Evolutionary conservation across 2,888 invertebrate species (phyloP).

Genomic region (Gerosis bhagava): DNA sequence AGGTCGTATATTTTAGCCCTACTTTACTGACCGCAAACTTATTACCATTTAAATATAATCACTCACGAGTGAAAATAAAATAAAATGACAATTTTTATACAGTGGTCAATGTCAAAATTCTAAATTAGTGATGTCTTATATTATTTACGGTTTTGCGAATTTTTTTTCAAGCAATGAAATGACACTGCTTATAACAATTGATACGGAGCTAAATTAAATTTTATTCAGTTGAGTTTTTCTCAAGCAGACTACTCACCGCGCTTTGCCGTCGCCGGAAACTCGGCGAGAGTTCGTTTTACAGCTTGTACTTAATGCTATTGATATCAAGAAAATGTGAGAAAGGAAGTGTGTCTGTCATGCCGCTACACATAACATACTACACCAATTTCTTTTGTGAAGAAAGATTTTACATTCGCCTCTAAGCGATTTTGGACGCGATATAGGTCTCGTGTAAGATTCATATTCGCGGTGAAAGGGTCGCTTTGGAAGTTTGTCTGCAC

Average conservation of each 20-base stretch:
- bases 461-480: constrained; percentile 66
- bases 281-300: constrained; percentile 64
- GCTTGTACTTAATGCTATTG: constrained; percentile 67
- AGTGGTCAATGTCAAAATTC: constrained; percentile 43
- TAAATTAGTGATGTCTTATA: constrained; percentile 51
- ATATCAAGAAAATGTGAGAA: constrained; percentile 79
- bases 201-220: constrained; percentile 12
- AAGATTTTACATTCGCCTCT: constrained; percentile 52
- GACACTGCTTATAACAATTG: too few relatives aligned
- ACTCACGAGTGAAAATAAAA: constrained; percentile 7
- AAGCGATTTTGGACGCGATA: constrained; percentile 64
- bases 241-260: constrained; percentile 41
- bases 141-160: constrained; percentile 4
- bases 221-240: constrained; percentile 49
- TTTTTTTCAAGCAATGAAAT: not conserved
- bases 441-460: constrained; percentile 64
- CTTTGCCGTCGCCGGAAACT: constrained; percentile 60
- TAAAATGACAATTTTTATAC: constrained; percentile 9
- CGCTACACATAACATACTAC: constrained; percentile 62
- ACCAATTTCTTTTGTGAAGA: constrained; percentile 61
- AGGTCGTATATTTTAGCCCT: too few relatives aligned
- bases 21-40: constrained; percentile 11
- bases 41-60: constrained; percentile 8
- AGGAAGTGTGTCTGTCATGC: constrained; percentile 75
- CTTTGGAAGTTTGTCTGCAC: constrained; percentile 63